These are phyloP conservation scores for Fragum sueziense DNA, from an alignment of 2,888 invertebrate species.

Conservation along the genomic window DNA sequence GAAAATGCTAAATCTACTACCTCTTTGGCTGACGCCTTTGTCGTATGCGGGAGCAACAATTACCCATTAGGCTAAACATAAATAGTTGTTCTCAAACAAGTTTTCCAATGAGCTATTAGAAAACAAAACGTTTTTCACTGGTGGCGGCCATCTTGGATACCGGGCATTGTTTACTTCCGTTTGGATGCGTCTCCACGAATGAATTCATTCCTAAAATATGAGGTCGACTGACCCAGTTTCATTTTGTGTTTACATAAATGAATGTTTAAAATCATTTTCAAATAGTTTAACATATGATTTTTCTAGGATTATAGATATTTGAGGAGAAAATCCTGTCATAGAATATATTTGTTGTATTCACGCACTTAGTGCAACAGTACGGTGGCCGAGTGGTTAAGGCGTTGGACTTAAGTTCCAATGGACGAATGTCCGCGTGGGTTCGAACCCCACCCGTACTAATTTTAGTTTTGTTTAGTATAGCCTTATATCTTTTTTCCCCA, in stretches of 20 bases:
- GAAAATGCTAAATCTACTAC: conserved; percentile 45
- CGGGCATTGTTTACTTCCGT: conserved; percentile 68
- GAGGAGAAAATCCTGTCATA: no score
- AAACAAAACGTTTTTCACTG: not conserved
- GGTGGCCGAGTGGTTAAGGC: conserved; percentile 12
- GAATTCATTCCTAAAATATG: no score
- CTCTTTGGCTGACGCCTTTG: conserved; percentile 64
- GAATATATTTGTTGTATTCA: no score
- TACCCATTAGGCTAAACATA: conserved; percentile 71
- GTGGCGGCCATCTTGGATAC: conserved; percentile 71
- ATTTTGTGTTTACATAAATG: no score
- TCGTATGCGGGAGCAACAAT: conserved; percentile 68
- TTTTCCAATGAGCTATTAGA: not conserved
- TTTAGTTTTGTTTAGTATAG: not conserved
- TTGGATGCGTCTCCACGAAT: conserved; percentile 65
- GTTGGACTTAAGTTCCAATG: conserved; percentile 15
- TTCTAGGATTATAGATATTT: no score
- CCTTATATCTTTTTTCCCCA: no score
- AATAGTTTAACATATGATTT: no score
- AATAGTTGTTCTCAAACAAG: not conserved
- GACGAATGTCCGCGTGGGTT: conserved; percentile 63
- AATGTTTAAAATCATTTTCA: no score
- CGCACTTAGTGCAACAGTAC: not conserved
- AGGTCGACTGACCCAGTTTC: no score
- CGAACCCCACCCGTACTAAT: conserved; percentile 73